phyloP scores from a whole-genome alignment of 2,888 invertebrate species.

The Cheilosia impressa region DNA sequence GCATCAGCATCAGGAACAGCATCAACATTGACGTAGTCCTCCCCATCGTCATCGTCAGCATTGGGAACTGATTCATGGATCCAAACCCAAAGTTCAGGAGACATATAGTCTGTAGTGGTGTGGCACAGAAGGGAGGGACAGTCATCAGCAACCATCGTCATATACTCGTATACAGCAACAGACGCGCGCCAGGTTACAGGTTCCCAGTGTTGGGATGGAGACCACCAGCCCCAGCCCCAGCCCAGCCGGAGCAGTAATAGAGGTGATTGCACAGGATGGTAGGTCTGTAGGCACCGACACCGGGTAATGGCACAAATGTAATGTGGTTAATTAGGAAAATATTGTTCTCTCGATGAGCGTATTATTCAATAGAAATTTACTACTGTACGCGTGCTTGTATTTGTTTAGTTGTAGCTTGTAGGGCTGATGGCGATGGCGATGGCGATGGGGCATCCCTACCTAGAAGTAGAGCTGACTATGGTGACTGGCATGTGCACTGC shows the following conservation, averaged over 20 bases:
- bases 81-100: constrained; percentile 36
- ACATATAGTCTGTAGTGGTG: constrained; percentile 23
- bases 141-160: constrained; percentile 42
- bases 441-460: constrained; percentile 3
- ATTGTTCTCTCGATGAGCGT: constrained; percentile 77
- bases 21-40: constrained; percentile 34
- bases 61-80: constrained; percentile 66
- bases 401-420: constrained; percentile 41
- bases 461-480: background rate
- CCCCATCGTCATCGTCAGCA: constrained; percentile 37
- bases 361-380: constrained; percentile 72
- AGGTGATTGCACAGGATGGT: constrained; percentile 59
- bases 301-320: constrained; percentile 76
- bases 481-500: constrained; percentile 21
- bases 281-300: constrained; percentile 55
- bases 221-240: background rate
- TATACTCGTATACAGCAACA: constrained; percentile 27
- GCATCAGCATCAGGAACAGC: constrained; percentile 38
- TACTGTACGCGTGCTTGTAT: constrained; percentile 44
- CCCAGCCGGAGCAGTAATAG: constrained; percentile 33
- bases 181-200: constrained; percentile 39
- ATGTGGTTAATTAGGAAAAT: constrained; percentile 79
- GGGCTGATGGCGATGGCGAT: constrained; percentile 10
- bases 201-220: background rate
- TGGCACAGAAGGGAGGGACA: background rate